Base-by-base conservation (phyloP, 2,113 vertebrate genomes). In the Toxotes jaculatrix region DNA sequence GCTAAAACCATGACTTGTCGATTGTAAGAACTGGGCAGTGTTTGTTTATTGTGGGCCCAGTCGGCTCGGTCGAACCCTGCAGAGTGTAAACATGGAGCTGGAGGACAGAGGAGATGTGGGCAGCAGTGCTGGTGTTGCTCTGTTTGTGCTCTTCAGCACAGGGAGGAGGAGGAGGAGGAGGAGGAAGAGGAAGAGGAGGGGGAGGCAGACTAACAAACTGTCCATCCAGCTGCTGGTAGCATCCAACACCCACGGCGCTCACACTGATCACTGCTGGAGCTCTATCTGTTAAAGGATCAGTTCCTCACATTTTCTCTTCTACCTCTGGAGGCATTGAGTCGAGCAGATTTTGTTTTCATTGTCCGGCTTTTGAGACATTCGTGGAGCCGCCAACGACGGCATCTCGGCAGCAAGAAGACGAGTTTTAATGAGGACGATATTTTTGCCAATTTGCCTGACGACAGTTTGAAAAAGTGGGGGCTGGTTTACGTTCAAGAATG, bases 51-150 rank as follows among this genome's bases (percentile, higher is more conserved):
- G 76, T 85, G 73, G 42, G 69, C 31, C 68, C 51, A 10, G 47
- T 66, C 36, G 68, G 47, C 51, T 70, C 36, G n/a, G 63, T 69
- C 42, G 45, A 63, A 82, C 40, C 79, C 60, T 49, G 76, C 43
- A 4, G 56, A 56, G 82, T 85, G 88, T 87, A 87, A 90, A 91
- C 90, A 64, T 19, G 68, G 59, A 76, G 83, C 67, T 65, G 80
- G 79, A 87, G 86, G 75, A 87, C 47, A 68, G 81, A 89, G 72
- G 84, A 79, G 81, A 36, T 63, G 82, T 82, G 83, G 80, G 87
- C 85, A 69, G 88, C 82, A 45, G 69, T 87, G 91, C 86, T 90
- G 89, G 81, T 88, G 88, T 56, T 65, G 80, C 66, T 88, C 79
- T 57, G 71, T 77, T 91, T 85, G 84, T 87, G 85, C 83, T 89